Evolutionary conservation across 2,113 vertebrate species (phyloP).

Genomic region (Sapajus apella): DNA sequence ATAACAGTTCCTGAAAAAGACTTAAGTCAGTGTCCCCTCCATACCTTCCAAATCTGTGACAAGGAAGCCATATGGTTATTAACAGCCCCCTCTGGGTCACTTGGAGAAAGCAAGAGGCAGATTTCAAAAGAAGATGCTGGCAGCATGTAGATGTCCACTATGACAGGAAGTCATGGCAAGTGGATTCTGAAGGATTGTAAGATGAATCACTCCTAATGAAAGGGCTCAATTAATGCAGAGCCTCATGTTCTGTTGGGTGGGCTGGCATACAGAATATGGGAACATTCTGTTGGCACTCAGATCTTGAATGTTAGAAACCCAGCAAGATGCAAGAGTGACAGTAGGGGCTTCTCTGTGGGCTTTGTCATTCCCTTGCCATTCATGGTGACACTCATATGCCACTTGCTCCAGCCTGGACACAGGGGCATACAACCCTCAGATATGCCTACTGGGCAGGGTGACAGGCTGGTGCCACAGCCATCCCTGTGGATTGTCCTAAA

Average conservation of each 20-base stretch:
- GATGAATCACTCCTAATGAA: background rate
- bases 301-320: background rate
- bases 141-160: background rate
- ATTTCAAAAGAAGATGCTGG: background rate
- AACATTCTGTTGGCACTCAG: background rate
- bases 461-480: background rate
- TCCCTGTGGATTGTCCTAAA: background rate
- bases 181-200: background rate
- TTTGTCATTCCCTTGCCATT: background rate
- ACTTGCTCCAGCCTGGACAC: background rate
- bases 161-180: background rate
- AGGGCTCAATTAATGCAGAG: background rate
- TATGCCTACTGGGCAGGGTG: background rate
- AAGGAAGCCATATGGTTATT: background rate
- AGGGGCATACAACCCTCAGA: background rate
- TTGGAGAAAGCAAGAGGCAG: background rate
- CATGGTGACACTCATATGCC: background rate
- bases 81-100: background rate
- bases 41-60: background rate
- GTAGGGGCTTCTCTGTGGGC: background rate
- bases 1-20: background rate
- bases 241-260: background rate
- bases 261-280: background rate
- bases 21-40: background rate
- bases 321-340: background rate